Percentiles rank a stretch among this genome's conserved stretches.
These are phyloP conservation scores for Aurelia aurita complex sp. Pacific DNA, from an alignment of 30 jellyfish, hydroid and myxozoan species.

Conservation along the genomic window DNA sequence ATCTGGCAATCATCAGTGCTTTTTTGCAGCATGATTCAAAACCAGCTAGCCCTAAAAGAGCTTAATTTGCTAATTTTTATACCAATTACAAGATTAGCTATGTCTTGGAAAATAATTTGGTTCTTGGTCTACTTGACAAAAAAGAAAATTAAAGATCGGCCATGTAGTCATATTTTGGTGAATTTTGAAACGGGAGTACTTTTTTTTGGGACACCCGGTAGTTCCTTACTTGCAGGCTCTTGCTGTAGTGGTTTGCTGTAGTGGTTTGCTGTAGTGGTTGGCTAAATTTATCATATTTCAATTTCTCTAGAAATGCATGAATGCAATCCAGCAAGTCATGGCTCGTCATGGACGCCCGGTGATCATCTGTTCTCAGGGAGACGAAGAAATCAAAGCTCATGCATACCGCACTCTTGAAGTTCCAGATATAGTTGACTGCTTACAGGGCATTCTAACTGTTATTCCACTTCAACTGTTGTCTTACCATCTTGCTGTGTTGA, in stretches of 20 bases:
- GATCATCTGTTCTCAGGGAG: conserved; percentile 92
- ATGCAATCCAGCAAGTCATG: conserved; percentile 96
- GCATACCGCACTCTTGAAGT: conserved; percentile 86
- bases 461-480: conserved; percentile 97
- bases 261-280: neutral
- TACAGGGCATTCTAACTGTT: conserved; percentile 96
- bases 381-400: conserved; percentile 79
- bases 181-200: too few species aligned
- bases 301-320: conserved; percentile 95
- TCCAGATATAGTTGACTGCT: conserved; percentile 96
- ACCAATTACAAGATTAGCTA: too few species aligned
- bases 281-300: neutral
- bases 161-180: too few species aligned
- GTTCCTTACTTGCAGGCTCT: neutral
- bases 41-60: too few species aligned
- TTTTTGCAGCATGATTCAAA: too few species aligned
- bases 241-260: neutral
- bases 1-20: too few species aligned
- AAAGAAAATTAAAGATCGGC: too few species aligned
- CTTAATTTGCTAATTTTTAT: too few species aligned
- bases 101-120: too few species aligned
- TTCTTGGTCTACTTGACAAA: too few species aligned
- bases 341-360: conserved; percentile 99
- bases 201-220: too few species aligned
- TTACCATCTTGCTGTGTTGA: conserved; percentile 90